phyloP scores from a whole-genome alignment of 2,797 vertebrate species.

The Chaenodraco wilsoni region DNA sequence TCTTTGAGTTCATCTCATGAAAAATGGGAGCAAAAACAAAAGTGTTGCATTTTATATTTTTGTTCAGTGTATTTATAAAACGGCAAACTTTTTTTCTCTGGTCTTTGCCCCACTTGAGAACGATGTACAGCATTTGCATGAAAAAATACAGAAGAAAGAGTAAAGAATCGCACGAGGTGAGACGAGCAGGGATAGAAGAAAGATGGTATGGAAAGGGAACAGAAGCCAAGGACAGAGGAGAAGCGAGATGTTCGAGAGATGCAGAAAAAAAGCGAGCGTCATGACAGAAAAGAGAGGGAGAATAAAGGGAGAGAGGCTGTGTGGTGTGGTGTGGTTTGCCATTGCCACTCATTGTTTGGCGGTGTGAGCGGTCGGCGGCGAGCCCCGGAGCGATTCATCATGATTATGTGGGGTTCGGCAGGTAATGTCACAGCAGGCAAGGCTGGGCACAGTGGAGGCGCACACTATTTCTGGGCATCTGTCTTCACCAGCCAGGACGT shows the following conservation, averaged over 20 bases:
- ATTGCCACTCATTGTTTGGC: slow-evolving; percentile 76
- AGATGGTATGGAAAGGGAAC: slow-evolving; percentile 11
- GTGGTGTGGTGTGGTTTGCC: slow-evolving; percentile 49
- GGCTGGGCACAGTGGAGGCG: slow-evolving; percentile 59
- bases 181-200: slow-evolving; percentile 5
- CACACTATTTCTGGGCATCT: slow-evolving; percentile 62
- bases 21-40: too few relatives aligned
- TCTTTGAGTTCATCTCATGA: too few relatives aligned
- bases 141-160: slow-evolving; percentile 40
- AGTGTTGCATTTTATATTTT: too few relatives aligned
- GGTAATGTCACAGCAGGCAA: slow-evolving; percentile 81
- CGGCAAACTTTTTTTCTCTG: too few relatives aligned
- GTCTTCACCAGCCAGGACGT: slow-evolving; percentile 54
- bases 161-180: slow-evolving; percentile 11
- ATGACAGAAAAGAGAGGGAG: slow-evolving; percentile 39
- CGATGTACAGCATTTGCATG: slow-evolving; percentile 33
- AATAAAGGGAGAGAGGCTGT: slow-evolving; percentile 51
- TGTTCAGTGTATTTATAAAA: too few relatives aligned
- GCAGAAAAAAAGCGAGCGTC: slow-evolving; percentile 18
- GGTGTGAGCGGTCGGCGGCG: slow-evolving; percentile 59
- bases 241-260: slow-evolving; percentile 20
- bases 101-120: slow-evolving; percentile 31
- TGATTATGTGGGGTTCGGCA: slow-evolving; percentile 82
- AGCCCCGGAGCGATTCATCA: slow-evolving; percentile 79
- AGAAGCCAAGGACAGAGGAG: slow-evolving; percentile 47